Percentiles rank a stretch among this genome's conserved stretches.
Evolutionary conservation across 2,113 vertebrate species (phyloP).

Genomic region (Vulpes vulpes): DNA sequence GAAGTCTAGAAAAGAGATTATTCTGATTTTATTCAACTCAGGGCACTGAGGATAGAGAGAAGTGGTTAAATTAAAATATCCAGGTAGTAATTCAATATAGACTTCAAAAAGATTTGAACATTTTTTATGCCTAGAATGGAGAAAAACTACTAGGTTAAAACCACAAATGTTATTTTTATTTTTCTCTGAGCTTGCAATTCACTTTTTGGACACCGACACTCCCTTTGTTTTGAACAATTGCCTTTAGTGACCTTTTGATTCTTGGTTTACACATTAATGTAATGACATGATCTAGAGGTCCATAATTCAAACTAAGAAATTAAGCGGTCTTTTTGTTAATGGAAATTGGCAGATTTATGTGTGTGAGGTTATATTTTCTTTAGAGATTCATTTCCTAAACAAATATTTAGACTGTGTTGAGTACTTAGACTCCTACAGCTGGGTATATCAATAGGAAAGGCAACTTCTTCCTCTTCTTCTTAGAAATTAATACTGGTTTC

Average conservation of each 20-base stretch:
- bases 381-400: slow-evolving; percentile 14
- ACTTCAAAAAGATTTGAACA: neutral
- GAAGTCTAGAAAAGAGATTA: neutral
- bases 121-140: neutral
- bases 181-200: neutral
- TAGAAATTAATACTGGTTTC: neutral
- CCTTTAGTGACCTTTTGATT: neutral
- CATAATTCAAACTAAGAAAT: neutral
- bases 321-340: neutral
- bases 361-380: neutral
- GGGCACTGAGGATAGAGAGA: neutral
- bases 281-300: neutral
- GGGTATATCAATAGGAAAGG: neutral
- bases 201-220: neutral
- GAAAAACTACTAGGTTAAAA: neutral
- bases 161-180: neutral
- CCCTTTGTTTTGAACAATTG: neutral
- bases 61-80: neutral
- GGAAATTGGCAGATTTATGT: neutral
- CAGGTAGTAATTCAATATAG: neutral
- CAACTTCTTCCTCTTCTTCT: no score
- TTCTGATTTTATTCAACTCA: neutral
- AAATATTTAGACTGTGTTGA: neutral
- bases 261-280: neutral
- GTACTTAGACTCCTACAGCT: neutral